These are phyloP conservation scores for Mesodorylaimus sp. DNA, from an alignment of 2,888 invertebrate species.

Conservation along the genomic window DNA sequence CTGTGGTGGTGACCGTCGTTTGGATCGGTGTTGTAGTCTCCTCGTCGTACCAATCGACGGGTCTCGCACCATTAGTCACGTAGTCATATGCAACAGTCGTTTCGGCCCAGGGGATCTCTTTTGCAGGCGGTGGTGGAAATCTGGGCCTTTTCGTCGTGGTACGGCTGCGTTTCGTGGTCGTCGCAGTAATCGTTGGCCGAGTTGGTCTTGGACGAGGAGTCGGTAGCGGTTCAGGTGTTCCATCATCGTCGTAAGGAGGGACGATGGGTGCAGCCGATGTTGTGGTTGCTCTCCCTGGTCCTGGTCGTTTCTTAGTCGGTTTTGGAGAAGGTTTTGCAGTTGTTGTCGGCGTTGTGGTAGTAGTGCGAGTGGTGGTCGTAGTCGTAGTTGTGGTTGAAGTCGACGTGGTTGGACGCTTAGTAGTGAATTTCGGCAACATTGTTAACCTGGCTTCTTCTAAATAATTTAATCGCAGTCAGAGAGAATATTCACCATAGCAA, in stretches of 20 bases:
- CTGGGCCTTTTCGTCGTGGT: not conserved
- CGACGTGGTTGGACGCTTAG: not conserved
- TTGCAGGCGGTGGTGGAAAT: not conserved
- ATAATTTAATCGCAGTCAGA: not conserved
- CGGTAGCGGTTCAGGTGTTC: no score
- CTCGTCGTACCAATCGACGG: not conserved
- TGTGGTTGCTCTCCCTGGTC: no score
- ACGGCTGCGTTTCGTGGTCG: not conserved
- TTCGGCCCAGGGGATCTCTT: no score
- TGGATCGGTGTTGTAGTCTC: not conserved
- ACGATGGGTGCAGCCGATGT: no score
- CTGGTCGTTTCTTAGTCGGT: no score
- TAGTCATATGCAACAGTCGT: no score
- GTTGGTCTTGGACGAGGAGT: no score
- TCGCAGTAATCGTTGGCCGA: no score
- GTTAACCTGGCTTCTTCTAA: constrained; percentile 1
- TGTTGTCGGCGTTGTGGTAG: not conserved
- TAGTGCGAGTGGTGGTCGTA: not conserved
- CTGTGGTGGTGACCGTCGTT: no score
- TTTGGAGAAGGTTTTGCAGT: not conserved
- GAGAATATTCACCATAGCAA: not conserved
- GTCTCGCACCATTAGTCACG: not conserved
- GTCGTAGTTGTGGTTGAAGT: not conserved
- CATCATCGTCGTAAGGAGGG: no score
- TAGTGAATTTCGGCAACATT: not conserved